A percentile compares a stretch with the other conserved stretches of the same genome.
Conservation (phyloP, 2,888 invertebrate species). For the Dicyrtoma fusca region DNA sequence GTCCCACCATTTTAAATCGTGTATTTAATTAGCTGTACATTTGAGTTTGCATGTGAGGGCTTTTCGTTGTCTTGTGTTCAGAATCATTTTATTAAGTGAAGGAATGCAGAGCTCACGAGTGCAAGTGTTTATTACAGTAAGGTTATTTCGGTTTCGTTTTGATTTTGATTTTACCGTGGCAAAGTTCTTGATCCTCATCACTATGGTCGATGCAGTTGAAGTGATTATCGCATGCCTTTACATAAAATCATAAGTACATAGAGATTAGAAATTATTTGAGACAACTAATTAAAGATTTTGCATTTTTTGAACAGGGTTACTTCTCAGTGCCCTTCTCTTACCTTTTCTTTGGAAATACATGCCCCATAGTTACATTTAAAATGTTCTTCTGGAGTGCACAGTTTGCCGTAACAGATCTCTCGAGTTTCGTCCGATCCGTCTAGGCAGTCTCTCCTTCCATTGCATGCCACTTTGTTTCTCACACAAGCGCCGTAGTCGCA, state of each 20-base stretch:
- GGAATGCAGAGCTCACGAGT: no score
- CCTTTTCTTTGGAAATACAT: constrained; percentile 48
- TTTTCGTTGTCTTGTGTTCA: neutral
- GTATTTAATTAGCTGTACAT: no score
- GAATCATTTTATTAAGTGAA: neutral
- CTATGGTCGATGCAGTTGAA: constrained; percentile 49
- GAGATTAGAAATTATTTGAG: no score
- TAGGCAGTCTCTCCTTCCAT: constrained; percentile 46
- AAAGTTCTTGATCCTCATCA: constrained; percentile 39
- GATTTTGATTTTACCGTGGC: constrained; percentile 1
- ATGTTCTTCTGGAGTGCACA: constrained; percentile 44
- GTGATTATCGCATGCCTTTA: constrained; percentile 48
- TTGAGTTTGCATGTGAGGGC: no score
- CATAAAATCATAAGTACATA: constrained; percentile 1
- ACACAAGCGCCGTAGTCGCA: constrained; percentile 53
- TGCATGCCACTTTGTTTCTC: constrained; percentile 38
- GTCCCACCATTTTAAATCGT: no score
- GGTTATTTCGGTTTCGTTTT: neutral
- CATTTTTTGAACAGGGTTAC: no score
- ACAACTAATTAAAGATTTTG: no score
- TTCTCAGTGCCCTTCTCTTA: no score
- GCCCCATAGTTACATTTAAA: constrained; percentile 53
- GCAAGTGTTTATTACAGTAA: no score
- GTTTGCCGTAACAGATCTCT: constrained; percentile 45
- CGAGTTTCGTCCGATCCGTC: constrained; percentile 52